Conservation (phyloP, 2,113 vertebrate species). For the Nesospiza acunhae region DNA sequence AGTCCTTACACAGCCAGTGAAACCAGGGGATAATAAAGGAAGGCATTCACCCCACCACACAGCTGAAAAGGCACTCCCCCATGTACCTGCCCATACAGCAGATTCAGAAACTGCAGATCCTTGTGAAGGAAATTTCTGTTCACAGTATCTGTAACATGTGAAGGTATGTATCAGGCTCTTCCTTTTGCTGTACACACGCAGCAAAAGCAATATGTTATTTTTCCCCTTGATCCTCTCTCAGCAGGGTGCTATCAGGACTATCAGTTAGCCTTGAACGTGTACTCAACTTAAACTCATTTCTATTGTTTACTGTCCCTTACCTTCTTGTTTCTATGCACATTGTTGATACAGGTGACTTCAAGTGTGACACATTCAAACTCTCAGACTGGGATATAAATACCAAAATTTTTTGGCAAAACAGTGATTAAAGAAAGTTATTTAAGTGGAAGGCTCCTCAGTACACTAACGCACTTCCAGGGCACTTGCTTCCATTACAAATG, state of each 20-base stretch:
- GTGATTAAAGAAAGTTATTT: not conserved
- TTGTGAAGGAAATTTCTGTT: not conserved
- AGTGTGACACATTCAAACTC: not conserved
- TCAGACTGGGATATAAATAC: not conserved
- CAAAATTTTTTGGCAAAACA: not conserved
- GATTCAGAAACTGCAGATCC: not conserved
- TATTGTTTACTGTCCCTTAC: not conserved
- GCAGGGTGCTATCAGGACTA: not conserved
- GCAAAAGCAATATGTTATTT: not conserved
- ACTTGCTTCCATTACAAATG: not conserved
- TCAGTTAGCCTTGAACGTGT: not conserved
- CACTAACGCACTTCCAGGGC: not conserved
- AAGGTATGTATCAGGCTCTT: not conserved
- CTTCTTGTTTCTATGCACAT: not conserved
- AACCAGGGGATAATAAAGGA: not conserved
- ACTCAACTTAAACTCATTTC: not conserved
- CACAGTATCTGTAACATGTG: not conserved
- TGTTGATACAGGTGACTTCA: not conserved
- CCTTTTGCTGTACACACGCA: not conserved
- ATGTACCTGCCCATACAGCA: not conserved
- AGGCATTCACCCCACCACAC: rapidly evolving
- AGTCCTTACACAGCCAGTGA: not conserved
- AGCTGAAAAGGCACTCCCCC: not conserved
- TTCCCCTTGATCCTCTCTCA: not conserved
- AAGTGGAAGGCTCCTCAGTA: not conserved